These are phyloP conservation scores for Pomatostomus ruficeps DNA, from an alignment of 2,113 vertebrate genomes.

Conservation along the genomic window DNA sequence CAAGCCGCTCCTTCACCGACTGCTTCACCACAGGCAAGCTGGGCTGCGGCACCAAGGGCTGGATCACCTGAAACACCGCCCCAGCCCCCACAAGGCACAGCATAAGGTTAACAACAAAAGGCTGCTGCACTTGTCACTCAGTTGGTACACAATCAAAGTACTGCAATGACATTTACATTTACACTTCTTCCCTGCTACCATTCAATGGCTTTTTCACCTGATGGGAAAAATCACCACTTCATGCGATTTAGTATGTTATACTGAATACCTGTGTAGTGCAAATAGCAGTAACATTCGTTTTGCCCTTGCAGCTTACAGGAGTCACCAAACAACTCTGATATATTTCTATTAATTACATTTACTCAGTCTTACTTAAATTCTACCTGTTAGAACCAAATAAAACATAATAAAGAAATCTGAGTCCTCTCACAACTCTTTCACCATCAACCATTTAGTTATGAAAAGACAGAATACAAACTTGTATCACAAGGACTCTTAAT, in stretches of 20 bases:
- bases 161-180: neutral
- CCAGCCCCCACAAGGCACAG: neutral
- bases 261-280: neutral
- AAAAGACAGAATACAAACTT: neutral
- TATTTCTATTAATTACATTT: neutral
- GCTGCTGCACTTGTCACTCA: neutral
- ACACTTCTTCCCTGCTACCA: neutral
- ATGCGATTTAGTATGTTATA: neutral
- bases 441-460: neutral
- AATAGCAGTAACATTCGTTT: neutral
- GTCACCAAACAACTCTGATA: neutral
- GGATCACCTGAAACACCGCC: conserved; percentile 55
- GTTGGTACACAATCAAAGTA: neutral
- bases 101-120: neutral
- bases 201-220: neutral
- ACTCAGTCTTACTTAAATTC: neutral
- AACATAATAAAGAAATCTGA: neutral
- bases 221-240: neutral
- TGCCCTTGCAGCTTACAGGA: neutral
- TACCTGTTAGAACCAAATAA: neutral
- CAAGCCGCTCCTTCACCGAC: conserved; percentile 93
- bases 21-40: conserved; percentile 82
- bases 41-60: conserved; percentile 73
- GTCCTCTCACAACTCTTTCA: neutral
- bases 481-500: neutral